Evolutionary conservation across 2,797 vertebrate species (phyloP), one percentile per base, ranked within the genome.

Genomic region (Semaprochilodus insignis): DNA sequence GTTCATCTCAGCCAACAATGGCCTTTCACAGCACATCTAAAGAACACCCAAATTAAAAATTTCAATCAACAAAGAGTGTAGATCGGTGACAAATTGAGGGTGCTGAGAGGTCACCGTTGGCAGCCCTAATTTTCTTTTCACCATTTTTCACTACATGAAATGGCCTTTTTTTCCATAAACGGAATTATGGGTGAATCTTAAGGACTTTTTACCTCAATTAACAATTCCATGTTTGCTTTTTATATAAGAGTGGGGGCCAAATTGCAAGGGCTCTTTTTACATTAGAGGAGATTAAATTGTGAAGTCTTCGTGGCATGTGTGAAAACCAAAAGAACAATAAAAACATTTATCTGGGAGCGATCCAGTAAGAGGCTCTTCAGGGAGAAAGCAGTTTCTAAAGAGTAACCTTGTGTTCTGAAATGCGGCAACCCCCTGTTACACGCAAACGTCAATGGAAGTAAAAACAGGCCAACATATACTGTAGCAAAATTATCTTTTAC

Each of bases 11-110:
- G 85, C 93, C 83, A 88, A 94, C 93, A 95, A 95, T 93, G 90
- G 84, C 92, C 91, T 94, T 96, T 95, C 94, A 97, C 90, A 94
- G 94, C 94, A 93, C 90, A 92, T 93, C 95, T 93, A 95, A 96
- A 96, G 95, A 94, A 95, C 93, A 92, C 93, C 94, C 96, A 97
- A 98, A 97, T 97, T 96, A 97, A 97, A 95, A 96, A 96, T 96
- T 97, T 95, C 93, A 93, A 96, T 95, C 95, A 96, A 96, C 95
- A 97, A 97, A 96, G 92, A 91, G 87, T 85, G 92, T 94, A 93
- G 94, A 96, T 96, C 93, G 92, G 94, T 95, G 96, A 96, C 95
- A 97, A 97, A 97, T 95, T 96, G 95, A 92, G 90, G 92, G 95
- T 94, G 94, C 88, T 91, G 91, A 93, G 94, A 92, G 93, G 92